A percentile compares a stretch with the other conserved stretches of the same genome.
phyloP scores from a whole-genome alignment of 2,113 vertebrate species.

The Pteropus alecto region DNA sequence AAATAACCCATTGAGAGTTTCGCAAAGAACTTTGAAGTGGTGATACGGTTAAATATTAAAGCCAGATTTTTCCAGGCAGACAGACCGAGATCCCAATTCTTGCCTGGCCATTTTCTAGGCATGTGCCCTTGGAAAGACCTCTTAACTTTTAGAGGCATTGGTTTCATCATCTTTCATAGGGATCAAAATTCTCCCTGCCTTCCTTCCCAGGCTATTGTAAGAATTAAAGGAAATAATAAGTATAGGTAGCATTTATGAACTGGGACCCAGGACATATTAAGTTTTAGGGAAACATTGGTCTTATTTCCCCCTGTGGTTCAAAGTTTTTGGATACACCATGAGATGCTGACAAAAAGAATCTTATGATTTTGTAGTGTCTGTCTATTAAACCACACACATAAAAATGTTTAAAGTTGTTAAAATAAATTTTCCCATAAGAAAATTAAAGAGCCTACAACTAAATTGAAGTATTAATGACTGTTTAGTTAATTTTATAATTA shows the following conservation, averaged over 20 bases:
- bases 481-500: neutral
- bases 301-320: neutral
- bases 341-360: neutral
- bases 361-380: neutral
- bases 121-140: neutral
- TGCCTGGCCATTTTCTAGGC: neutral
- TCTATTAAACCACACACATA: neutral
- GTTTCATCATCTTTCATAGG: neutral
- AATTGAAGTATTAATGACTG: neutral
- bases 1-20: neutral
- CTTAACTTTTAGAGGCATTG: neutral
- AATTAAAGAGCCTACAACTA: neutral
- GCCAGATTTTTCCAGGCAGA: neutral
- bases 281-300: neutral
- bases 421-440: neutral
- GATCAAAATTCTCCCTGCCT: neutral
- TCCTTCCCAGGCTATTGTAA: neutral
- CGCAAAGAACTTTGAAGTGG: too few relatives aligned
- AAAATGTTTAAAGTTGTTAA: neutral
- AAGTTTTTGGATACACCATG: neutral
- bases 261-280: neutral
- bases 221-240: neutral
- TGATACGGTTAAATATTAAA: neutral
- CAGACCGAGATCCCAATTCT: neutral
- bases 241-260: neutral